Percentiles rank a stretch among this genome's conserved stretches.
These are phyloP conservation scores for Alauda arvensis DNA, from an alignment of 2,797 vertebrate genomes.

Conservation along the genomic window DNA sequence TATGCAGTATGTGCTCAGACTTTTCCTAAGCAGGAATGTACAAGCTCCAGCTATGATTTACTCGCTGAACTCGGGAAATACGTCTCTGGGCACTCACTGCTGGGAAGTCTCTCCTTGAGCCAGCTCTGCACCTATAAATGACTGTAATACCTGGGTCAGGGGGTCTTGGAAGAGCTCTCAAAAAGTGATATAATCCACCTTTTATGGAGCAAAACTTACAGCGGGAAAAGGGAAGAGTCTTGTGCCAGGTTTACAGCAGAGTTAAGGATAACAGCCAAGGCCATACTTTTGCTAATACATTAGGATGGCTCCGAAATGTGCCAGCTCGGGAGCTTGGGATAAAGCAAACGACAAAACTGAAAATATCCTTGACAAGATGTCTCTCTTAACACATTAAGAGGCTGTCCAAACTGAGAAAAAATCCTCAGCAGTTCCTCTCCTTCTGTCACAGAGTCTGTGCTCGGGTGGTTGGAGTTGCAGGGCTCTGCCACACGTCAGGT, in stretches of 20 bases:
- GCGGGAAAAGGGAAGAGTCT: background rate
- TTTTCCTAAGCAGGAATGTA: background rate
- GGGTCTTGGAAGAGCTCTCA: background rate
- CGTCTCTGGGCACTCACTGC: background rate
- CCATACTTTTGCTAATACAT: slow-evolving; percentile 16
- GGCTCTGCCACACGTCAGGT: background rate
- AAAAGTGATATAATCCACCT: background rate
- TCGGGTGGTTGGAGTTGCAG: background rate
- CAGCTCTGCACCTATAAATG: background rate
- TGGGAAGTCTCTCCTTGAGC: background rate
- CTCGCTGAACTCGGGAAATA: background rate
- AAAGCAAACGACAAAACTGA: slow-evolving; percentile 34
- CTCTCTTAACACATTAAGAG: slow-evolving; percentile 43
- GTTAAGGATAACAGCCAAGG: slow-evolving; percentile 19
- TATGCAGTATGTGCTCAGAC: background rate
- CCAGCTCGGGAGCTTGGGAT: background rate
- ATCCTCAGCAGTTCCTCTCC: slow-evolving; percentile 33
- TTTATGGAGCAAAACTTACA: background rate
- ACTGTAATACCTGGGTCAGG: background rate
- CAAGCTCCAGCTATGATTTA: background rate
- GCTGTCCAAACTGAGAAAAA: slow-evolving; percentile 41
- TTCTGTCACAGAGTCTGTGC: slow-evolving; percentile 49
- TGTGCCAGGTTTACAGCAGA: background rate
- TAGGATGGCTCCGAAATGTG: background rate
- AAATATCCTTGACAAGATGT: slow-evolving; percentile 54